Evolutionary conservation across 2,797 vertebrate species (phyloP).

Genomic region (Gila robusta): DNA sequence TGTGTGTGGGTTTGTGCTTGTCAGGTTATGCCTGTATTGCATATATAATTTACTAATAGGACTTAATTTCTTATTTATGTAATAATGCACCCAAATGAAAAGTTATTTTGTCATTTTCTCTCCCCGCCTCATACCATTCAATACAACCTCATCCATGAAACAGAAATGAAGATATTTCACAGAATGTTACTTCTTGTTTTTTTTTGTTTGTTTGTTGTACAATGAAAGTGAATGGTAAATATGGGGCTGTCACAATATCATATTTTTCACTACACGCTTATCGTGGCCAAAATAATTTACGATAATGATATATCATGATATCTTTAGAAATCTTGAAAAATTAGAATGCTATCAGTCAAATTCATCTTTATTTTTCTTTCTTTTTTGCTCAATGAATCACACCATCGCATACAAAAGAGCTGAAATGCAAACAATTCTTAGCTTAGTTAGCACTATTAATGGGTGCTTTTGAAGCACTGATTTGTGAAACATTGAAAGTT

Average conservation of each 20-base stretch:
- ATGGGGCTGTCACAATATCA: neutral
- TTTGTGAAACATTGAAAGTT: neutral
- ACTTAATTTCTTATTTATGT: neutral
- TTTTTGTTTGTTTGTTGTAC: neutral
- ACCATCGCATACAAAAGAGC: neutral
- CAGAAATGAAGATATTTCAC: neutral
- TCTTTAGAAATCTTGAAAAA: neutral
- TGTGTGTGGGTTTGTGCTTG: constrained; percentile 18
- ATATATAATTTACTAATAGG: neutral
- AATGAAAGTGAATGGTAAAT: neutral
- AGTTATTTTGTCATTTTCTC: neutral
- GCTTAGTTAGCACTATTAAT: neutral
- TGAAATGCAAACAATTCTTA: neutral
- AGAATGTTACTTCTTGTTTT: neutral
- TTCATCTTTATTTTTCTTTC: neutral
- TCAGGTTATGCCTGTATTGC: neutral
- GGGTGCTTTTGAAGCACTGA: neutral
- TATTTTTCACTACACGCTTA: neutral
- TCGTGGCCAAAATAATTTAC: neutral
- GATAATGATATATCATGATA: too few relatives aligned
- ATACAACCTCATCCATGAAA: neutral
- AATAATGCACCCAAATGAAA: neutral
- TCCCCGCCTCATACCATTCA: neutral
- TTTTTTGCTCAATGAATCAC: neutral
- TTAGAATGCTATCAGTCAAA: neutral